Base-by-base conservation (phyloP, 2,797 vertebrate genomes). In the Eleutherodactylus coqui region DNA sequence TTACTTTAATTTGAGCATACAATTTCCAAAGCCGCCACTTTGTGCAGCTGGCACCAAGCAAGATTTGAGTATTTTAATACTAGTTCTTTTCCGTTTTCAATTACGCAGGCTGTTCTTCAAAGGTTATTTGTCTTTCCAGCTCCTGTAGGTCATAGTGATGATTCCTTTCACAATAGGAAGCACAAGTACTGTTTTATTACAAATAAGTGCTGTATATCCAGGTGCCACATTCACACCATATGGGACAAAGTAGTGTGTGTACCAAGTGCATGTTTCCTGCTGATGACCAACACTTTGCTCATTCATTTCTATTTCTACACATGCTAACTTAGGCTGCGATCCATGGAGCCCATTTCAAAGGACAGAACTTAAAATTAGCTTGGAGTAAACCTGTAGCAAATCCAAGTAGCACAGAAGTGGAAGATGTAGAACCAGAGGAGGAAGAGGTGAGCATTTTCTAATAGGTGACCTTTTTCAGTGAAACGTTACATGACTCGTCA, bases 351-450 rank as follows among this genome's bases (percentile, higher is more conserved):
- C 96, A 92, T 90, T 94, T 99, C 86, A 99, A 99, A 94, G 96
- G 95, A 88, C 96, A 97, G 86, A 95, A 94, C 75, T 90, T 99
- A 75, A 97, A 94, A 85, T 91, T 99, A 93, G 95, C 97, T 9
- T 99, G 98, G 98, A 96, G 97, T 90, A 99, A 98, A 88, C 97
- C 97, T 79, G 88, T 92, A 89, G 84, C 92, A 88, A 94, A 88
- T 85, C 93, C 96, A 87, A 95, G 92, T 88, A 55, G 93, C 70
- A 90, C 88, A 41, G 96, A 98, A 89, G 91, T 94, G 51, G 96
- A 98, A 32, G 97, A 98, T 88, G 93, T 92, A 49, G 97, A 98
- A 88, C 94, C 95, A 5, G 97, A 98, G 82, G 97, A 99, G 69
- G 97, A 99, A 84, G 98, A 99, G 95, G 98, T 99, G 93, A 91